Evolutionary conservation across 1,140 invertebrate genomes (phyloP).

Genomic region (Pantala flavescens): DNA sequence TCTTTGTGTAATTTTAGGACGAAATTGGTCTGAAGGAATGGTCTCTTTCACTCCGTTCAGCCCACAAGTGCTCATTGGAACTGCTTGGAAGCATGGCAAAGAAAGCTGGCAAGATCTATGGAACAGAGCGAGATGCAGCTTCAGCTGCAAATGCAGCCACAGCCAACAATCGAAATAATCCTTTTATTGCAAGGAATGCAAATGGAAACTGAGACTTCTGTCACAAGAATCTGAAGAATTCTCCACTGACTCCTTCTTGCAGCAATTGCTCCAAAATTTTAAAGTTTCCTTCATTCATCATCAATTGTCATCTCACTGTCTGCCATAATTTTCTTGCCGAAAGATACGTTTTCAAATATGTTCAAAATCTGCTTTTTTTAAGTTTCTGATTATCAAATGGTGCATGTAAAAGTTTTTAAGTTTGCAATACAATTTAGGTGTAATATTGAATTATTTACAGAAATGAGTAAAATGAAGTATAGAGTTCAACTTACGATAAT

Average conservation of each 20-base stretch:
- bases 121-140: constrained; percentile 46
- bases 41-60: constrained; percentile 76
- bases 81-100: constrained; percentile 87
- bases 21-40: constrained; percentile 93
- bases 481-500: too few relatives aligned
- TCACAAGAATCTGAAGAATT: neutral
- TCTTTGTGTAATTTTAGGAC: constrained; percentile 54
- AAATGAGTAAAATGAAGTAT: too few relatives aligned
- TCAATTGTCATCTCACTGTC: too few relatives aligned
- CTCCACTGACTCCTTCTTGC: neutral
- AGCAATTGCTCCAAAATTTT: too few relatives aligned
- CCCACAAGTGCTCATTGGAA: constrained; percentile 86
- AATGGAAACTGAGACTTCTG: neutral
- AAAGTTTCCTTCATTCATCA: too few relatives aligned
- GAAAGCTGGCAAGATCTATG: constrained; percentile 94
- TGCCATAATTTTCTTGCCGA: too few relatives aligned
- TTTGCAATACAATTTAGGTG: too few relatives aligned
- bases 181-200: neutral
- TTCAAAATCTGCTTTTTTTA: too few relatives aligned
- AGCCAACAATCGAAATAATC: neutral
- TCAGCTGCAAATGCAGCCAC: neutral
- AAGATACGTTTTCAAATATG: too few relatives aligned
- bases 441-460: too few relatives aligned
- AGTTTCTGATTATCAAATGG: too few relatives aligned
- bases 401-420: too few relatives aligned